These are phyloP conservation scores for Odontocolon sp. DNA, from an alignment of 2,888 invertebrate species.

Conservation along the genomic window DNA sequence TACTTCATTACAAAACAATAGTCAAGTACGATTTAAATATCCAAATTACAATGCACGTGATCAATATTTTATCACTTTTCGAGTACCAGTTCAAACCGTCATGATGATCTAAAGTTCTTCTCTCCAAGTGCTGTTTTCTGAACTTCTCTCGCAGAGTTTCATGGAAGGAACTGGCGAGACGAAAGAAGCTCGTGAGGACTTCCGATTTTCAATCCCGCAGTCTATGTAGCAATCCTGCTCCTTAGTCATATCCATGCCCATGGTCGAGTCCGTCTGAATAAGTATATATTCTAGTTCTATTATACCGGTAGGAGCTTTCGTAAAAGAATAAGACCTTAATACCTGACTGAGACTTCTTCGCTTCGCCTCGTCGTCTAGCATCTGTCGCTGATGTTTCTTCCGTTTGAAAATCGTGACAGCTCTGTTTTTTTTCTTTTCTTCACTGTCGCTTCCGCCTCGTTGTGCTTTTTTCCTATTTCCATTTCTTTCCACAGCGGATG, in stretches of 20 bases:
- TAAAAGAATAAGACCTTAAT: constrained; percentile 15
- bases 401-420: constrained; percentile 13
- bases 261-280: not conserved
- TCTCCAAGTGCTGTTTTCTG: not conserved
- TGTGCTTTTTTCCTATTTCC: not conserved
- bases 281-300: constrained; percentile 21
- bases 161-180: not conserved
- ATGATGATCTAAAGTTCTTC: not conserved
- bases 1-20: too few species aligned
- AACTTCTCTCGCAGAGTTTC: not conserved
- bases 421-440: constrained; percentile 24
- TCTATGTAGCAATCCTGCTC: not conserved
- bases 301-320: not conserved
- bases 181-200: constrained; percentile 14
- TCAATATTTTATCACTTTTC: not conserved
- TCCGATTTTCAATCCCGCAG: constrained; percentile 4
- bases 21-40: too few species aligned
- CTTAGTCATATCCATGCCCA: not conserved
- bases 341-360: constrained; percentile 9
- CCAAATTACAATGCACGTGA: too few species aligned
- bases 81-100: too few species aligned
- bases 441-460: constrained; percentile 12
- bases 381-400: constrained; percentile 12
- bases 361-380: constrained; percentile 9
- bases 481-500: constrained; percentile 28